These are phyloP conservation scores for Camptogramma bilineatum DNA, from an alignment of 2,888 invertebrate species.

Conservation along the genomic window DNA sequence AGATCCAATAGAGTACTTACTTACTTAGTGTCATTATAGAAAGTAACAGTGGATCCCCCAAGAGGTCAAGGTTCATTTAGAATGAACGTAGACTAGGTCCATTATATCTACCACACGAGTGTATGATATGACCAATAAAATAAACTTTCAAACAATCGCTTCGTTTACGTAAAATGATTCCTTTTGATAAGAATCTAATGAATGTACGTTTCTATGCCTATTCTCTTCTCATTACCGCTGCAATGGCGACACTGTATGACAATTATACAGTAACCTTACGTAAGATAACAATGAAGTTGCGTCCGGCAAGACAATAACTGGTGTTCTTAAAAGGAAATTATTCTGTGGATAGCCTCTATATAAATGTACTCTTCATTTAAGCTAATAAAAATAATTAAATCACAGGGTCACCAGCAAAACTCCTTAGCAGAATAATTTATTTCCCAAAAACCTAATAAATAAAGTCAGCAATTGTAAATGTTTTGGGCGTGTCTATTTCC, in stretches of 20 bases:
- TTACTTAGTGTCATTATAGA: too few relatives aligned
- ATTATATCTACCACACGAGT: too few relatives aligned
- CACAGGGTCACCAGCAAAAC: too few relatives aligned
- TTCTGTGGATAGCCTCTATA: not conserved
- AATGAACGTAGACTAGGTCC: too few relatives aligned
- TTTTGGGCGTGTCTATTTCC: too few relatives aligned
- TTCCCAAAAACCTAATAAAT: too few relatives aligned
- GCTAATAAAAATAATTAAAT: not conserved
- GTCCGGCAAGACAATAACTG: not conserved
- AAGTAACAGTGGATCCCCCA: too few relatives aligned
- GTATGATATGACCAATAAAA: not conserved
- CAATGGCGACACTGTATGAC: not conserved
- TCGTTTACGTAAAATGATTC: not conserved
- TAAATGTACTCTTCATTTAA: not conserved
- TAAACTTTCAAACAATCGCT: not conserved
- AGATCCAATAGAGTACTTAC: too few relatives aligned
- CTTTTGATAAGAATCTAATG: not conserved
- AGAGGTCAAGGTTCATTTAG: too few relatives aligned
- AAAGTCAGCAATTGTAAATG: too few relatives aligned
- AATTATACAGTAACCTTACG: slow-evolving; percentile 1
- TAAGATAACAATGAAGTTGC: not conserved
- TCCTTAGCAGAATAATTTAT: too few relatives aligned
- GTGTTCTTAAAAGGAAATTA: not conserved
- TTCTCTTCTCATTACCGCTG: not conserved
- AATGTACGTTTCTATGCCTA: not conserved